Percentiles rank a stretch among this genome's conserved stretches.
phyloP scores from a whole-genome alignment of 2,797 vertebrate genomes.

The Margarornis squamiger region DNA sequence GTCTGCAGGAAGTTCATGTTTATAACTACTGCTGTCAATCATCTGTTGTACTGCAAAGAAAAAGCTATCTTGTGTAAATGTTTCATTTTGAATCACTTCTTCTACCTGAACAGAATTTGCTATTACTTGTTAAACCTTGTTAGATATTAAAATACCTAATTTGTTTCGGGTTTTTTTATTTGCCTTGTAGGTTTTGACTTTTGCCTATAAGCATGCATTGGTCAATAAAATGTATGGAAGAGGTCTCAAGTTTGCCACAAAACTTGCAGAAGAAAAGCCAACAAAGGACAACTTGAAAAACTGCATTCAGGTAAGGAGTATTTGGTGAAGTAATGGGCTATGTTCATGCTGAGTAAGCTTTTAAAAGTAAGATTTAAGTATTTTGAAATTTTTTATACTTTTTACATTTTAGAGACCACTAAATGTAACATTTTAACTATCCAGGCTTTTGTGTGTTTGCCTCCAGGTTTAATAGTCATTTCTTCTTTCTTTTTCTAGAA shows the following conservation, averaged over 20 bases:
- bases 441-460: not conserved
- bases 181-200: slow-evolving; percentile 86
- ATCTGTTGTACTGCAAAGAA: not conserved
- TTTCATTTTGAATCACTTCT: not conserved
- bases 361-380: not conserved
- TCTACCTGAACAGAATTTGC: not conserved
- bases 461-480: not conserved
- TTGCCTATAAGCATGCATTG: slow-evolving; percentile 96
- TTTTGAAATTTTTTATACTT: not conserved
- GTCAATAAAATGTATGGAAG: slow-evolving; percentile 94
- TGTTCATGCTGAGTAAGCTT: not conserved
- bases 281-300: slow-evolving; percentile 97
- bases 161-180: not conserved
- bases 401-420: not conserved
- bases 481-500: not conserved
- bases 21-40: not conserved
- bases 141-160: not conserved
- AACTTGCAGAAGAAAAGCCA: slow-evolving; percentile 95
- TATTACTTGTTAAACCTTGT: not conserved
- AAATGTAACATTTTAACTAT: not conserved
- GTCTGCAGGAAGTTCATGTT: not conserved
- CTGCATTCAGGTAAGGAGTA: slow-evolving; percentile 88
- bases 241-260: slow-evolving; percentile 93
- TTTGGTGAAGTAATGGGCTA: not conserved
- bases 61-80: not conserved